phyloP scores from a whole-genome alignment of 1,140 invertebrate genomes.

The Hylaeus anthracinus region DNA sequence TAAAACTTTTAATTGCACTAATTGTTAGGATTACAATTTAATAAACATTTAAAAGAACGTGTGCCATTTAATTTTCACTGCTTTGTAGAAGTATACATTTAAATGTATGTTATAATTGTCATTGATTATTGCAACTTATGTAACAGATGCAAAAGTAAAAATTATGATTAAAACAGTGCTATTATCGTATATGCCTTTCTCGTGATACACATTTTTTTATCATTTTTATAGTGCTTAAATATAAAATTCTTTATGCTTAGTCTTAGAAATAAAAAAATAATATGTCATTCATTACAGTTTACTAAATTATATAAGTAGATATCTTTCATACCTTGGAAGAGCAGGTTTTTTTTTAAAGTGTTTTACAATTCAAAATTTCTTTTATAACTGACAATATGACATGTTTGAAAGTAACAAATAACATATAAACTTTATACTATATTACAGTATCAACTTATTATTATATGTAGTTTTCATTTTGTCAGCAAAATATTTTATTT shows the following conservation, averaged over 20 bases:
- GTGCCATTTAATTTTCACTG: background rate
- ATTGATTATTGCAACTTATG: constrained; percentile 48
- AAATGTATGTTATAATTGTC: constrained; percentile 31
- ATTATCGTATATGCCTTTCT: constrained; percentile 15
- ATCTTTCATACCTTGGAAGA: constrained; percentile 39
- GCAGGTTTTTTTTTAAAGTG: constrained; percentile 16
- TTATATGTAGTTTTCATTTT: constrained; percentile 15
- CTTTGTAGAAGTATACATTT: constrained; percentile 7
- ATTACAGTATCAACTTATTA: constrained; percentile 15
- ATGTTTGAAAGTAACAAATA: constrained; percentile 16
- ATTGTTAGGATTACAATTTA: constrained; percentile 5
- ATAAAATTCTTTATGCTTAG: constrained; percentile 35
- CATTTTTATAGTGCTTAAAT: constrained; percentile 31
- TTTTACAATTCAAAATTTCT: constrained; percentile 10
- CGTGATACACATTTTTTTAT: constrained; percentile 28
- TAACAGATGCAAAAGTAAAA: constrained; percentile 28
- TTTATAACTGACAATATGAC: constrained; percentile 28
- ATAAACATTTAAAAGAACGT: constrained; percentile 9
- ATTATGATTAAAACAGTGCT: constrained; percentile 7
- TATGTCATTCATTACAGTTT: constrained; percentile 17
- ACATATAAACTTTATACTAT: constrained; percentile 10
- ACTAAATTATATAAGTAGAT: constrained; percentile 51
- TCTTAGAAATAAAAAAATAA: constrained; percentile 51
- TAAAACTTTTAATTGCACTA: constrained; percentile 30
- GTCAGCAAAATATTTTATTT: constrained; percentile 11